A percentile compares a stretch with the other conserved stretches of the same genome.
Conservation (phyloP, 2,113 vertebrate genomes). For the Okapia johnstoni region DNA sequence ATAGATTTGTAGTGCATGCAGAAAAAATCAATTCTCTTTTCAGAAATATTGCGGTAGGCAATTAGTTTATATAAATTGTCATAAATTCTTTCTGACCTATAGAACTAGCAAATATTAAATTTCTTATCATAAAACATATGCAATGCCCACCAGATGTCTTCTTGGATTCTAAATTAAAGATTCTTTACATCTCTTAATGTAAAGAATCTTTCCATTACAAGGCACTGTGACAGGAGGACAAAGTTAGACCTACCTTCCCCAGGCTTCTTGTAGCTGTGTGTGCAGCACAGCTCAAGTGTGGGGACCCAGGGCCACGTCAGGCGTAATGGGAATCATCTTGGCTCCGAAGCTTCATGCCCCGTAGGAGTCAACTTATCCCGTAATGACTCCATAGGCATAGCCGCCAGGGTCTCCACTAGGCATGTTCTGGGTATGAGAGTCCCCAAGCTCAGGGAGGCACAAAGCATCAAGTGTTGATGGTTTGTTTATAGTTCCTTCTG, state of each 20-base stretch:
- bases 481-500: neutral
- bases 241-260: neutral
- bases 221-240: neutral
- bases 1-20: neutral
- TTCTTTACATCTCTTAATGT: neutral
- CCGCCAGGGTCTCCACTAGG: neutral
- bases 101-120: neutral
- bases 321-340: neutral
- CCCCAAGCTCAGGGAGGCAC: neutral
- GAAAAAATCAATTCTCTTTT: neutral
- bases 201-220: neutral
- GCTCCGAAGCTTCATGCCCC: neutral
- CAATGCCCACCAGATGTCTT: neutral
- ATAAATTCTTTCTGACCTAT: neutral
- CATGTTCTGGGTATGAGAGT: neutral
- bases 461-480: neutral
- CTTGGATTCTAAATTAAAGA: neutral
- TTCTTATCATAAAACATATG: neutral
- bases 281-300: neutral
- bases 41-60: neutral
- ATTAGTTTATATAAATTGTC: neutral
- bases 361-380: neutral
- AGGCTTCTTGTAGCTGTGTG: neutral
- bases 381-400: neutral
- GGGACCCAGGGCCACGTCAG: neutral